A percentile compares a stretch with the other conserved stretches of the same genome.
Evolutionary conservation across 1,140 invertebrate genomes (phyloP).

Genomic region (Potamilus streckersoni): DNA sequence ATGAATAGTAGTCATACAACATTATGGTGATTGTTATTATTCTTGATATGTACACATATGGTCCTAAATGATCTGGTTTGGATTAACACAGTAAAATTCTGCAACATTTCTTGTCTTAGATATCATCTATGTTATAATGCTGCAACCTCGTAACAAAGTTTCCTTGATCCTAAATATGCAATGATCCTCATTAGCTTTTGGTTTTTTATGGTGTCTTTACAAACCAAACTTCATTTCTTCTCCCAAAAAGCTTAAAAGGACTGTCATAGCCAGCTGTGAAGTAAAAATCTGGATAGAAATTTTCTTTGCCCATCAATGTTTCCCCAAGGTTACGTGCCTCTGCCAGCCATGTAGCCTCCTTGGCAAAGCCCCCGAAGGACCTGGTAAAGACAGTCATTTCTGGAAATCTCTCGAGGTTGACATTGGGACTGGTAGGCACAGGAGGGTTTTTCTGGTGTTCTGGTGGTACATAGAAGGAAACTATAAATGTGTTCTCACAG

Average conservation of each 20-base stretch:
- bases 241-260: constrained; percentile 55
- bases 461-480: constrained; percentile 64
- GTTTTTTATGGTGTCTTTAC: constrained; percentile 18
- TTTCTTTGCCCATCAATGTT: constrained; percentile 29
- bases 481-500: constrained; percentile 63
- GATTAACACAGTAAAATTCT: too few relatives aligned
- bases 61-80: too few relatives aligned
- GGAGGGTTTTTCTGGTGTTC: constrained; percentile 57
- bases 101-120: too few relatives aligned
- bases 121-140: too few relatives aligned
- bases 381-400: constrained; percentile 51
- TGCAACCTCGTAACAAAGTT: too few relatives aligned
- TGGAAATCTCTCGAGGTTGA: constrained; percentile 62
- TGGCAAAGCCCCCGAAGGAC: constrained; percentile 54
- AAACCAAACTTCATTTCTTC: constrained; percentile 60
- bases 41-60: too few relatives aligned
- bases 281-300: constrained; percentile 39
- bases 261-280: constrained; percentile 57
- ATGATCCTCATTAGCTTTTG: too few relatives aligned
- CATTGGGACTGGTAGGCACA: constrained; percentile 51
- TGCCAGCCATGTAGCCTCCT: constrained; percentile 44
- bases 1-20: too few relatives aligned
- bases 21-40: too few relatives aligned
- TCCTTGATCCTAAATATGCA: too few relatives aligned
- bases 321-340: constrained; percentile 39